Evolutionary conservation across 2,888 invertebrate species (phyloP), one percentile per base, ranked within the genome.

Genomic region (Omphaloscelis lunosa): DNA sequence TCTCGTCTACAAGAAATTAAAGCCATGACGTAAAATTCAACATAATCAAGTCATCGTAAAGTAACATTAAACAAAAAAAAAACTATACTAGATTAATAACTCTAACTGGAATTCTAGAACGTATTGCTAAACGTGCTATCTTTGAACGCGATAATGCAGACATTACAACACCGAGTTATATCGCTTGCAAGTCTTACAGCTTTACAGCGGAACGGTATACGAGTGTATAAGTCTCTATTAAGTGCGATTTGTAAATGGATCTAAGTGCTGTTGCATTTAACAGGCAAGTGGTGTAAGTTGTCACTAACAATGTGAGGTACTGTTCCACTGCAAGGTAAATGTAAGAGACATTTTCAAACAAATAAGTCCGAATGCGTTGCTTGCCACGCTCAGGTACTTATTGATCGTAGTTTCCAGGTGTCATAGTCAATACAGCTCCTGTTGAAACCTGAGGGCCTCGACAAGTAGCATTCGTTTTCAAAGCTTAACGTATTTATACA

Each of bases 61-160:
- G 39, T 7, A 73, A 73, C 48, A 20, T n/a, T n/a, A n/a, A n/a
- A n/a, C 41, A 53, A 68, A 58, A 27, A 41, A 27, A 51, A 27
- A 41, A 27, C 12, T 11, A 0, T 23, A 74, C 2, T 70, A 75
- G 62, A 75, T 48, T 75, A 45, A 62, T 66, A 29, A 66, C 29
- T 71, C 45, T 48, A 73, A 66, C 20, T 72, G 51, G 82, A 82
- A 77, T 82, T 82, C 79, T 82, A 74, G 71, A 78, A 27, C 79
- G 39, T 63, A 72, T 82, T 82, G 59, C 79, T 41, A 71, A 82
- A 82, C 48, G 53, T 78, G 27, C 79, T 82, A 83, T 82, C 71
- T 83, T 68, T 71, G 71, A 51, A 29, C 67, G 41, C 67, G 58
- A 82, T 82, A 82, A 68, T 66, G 59, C 12, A 45, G 65, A 39